A percentile compares a stretch with the other conserved stretches of the same genome.
Conservation (phyloP, 92 coral and sea anemone species). For the Metridium senile region DNA sequence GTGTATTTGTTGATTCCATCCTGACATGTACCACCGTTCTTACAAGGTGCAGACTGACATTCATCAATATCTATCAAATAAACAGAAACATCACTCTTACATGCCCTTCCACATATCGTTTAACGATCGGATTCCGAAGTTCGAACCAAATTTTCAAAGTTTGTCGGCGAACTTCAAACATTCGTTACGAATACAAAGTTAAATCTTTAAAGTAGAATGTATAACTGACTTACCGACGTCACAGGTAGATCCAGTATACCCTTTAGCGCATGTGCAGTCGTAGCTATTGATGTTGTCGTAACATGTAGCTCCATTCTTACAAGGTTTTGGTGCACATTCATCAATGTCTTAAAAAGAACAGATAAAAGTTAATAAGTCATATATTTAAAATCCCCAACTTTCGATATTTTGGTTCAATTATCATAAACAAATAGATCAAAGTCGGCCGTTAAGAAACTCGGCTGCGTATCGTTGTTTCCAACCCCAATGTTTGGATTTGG, state of each 20-base stretch:
- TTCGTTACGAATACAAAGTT: too few species aligned
- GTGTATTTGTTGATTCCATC: constrained; percentile 19
- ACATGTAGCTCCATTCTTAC: constrained; percentile 47
- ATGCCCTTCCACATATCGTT: neutral
- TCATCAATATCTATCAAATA: constrained; percentile 20
- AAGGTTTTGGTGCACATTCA: constrained; percentile 36
- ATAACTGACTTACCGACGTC: constrained; percentile 19
- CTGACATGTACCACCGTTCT: constrained; percentile 33
- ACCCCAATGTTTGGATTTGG: too few species aligned
- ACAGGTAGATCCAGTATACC: constrained; percentile 21
- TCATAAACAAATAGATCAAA: neutral
- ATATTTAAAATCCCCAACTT: neutral
- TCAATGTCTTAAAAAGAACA: constrained; percentile 19
- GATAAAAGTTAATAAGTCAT: neutral
- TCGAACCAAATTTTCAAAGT: too few species aligned
- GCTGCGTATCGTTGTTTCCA: too few species aligned
- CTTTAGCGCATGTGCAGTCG: constrained; percentile 3
- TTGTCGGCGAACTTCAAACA: too few species aligned
- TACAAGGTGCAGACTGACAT: constrained; percentile 23
- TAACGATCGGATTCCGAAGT: neutral
- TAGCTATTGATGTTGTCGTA: constrained; percentile 21
- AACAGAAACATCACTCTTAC: neutral
- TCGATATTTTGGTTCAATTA: too few species aligned
- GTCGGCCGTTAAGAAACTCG: neutral
- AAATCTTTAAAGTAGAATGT: too few species aligned